Percentiles rank a stretch among this genome's conserved stretches.
Evolutionary conservation across 1,140 invertebrate genomes (phyloP).

Genomic region (Holcopasites calliopsidis): DNA sequence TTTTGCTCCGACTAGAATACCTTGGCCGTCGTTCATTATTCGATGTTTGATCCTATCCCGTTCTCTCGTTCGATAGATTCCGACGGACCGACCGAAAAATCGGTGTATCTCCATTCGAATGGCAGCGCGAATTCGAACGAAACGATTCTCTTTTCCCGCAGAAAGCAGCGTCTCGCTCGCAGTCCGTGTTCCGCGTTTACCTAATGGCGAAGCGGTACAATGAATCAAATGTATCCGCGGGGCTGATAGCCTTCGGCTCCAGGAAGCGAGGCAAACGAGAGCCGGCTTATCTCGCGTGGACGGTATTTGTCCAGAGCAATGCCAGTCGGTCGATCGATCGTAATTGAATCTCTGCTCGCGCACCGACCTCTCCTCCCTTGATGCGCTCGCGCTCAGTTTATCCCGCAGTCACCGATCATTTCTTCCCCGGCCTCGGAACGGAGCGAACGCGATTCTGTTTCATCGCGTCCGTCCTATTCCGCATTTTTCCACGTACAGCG

Average conservation of each 20-base stretch:
- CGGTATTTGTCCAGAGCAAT: constrained; percentile 61
- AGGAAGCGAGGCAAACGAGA: constrained; percentile 60
- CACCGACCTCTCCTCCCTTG: constrained; percentile 26
- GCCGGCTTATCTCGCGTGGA: constrained; percentile 57
- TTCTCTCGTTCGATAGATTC: constrained; percentile 33
- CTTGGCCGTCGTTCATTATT: not conserved
- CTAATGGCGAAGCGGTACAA: constrained; percentile 50
- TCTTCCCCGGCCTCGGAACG: constrained; percentile 37
- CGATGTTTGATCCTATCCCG: constrained; percentile 59
- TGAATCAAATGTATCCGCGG: constrained; percentile 49
- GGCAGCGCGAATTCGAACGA: constrained; percentile 9
- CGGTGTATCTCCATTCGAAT: constrained; percentile 9
- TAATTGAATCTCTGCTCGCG: constrained; percentile 62
- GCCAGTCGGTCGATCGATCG: constrained; percentile 54
- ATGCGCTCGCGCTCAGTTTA: constrained; percentile 11
- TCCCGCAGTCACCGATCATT: constrained; percentile 46
- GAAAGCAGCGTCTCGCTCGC: not conserved
- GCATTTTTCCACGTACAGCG: constrained; percentile 54
- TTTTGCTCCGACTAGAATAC: not conserved
- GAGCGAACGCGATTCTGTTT: constrained; percentile 48
- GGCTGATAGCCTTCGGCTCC: constrained; percentile 58
- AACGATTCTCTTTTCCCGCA: not conserved
- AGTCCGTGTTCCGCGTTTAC: too few relatives aligned
- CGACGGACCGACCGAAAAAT: constrained; percentile 48
- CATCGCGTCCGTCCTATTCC: not conserved